Conservation (phyloP, 2,888 invertebrate genomes). For the Teinopalpus imperialis region DNA sequence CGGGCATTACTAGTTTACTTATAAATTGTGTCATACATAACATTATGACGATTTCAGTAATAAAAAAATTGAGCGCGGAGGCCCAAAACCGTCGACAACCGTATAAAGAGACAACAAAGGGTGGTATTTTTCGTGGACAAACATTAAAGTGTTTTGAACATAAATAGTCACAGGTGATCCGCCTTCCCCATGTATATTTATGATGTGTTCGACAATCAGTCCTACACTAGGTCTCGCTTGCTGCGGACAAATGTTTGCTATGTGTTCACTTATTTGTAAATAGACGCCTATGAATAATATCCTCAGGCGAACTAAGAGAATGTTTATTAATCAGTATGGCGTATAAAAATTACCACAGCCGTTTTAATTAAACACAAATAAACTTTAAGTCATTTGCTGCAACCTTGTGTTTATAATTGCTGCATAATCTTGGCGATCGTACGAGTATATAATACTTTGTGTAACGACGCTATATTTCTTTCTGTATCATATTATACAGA, state of each 20-base stretch:
- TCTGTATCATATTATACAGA: no score
- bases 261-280: slow-evolving; percentile 46
- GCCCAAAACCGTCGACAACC: slow-evolving; percentile 29
- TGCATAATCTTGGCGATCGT: no score
- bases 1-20: no score
- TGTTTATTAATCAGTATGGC: slow-evolving; percentile 5
- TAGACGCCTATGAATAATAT: slow-evolving; percentile 28
- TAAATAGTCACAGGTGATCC: slow-evolving; percentile 61
- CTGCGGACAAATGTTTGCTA: slow-evolving; percentile 61
- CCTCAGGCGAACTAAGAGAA: slow-evolving; percentile 14
- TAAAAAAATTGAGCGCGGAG: slow-evolving; percentile 33
- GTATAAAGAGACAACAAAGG: slow-evolving; percentile 57
- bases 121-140: slow-evolving; percentile 75
- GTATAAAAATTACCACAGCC: no score
- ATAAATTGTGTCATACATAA: no score
- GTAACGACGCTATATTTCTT: no score
- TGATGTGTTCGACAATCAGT: slow-evolving; percentile 69
- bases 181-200: slow-evolving; percentile 74
- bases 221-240: slow-evolving; percentile 59
- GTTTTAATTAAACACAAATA: no score
- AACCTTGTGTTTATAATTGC: no score
- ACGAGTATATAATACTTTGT: no score
- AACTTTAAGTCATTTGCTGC: no score
- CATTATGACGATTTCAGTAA: no score
- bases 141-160: slow-evolving; percentile 65